Evolutionary conservation across 2,888 invertebrate genomes (phyloP), one percentile per base, ranked within the genome.

Genomic region (Drosophila neotestacea): DNA sequence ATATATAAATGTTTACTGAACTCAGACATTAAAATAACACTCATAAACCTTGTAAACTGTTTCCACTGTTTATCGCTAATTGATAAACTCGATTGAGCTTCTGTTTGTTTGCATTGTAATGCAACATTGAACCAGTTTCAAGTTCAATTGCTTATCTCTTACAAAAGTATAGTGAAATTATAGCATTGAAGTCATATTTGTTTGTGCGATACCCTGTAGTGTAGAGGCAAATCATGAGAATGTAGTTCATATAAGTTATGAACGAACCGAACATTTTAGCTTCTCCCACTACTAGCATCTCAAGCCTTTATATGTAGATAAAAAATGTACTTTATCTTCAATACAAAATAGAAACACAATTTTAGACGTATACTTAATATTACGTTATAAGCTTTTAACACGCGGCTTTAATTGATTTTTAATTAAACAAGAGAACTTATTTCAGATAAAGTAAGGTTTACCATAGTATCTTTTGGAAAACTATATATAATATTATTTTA

Each of bases 21-120:
- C 44, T 48, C 10, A 11, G 48, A 6, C 27, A 36, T 28, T 27
- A 13, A 27, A 51, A 51, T 28, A 38, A 38, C 30, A 30, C 9
- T 52, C 6, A 34, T 46, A 7, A 44, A 27, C 42, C n/a, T 27
- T 55, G 27, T 55, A 51, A 28, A 10, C 6, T n/a, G 16, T 22
- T 44, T 48, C 4, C n/a, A 9, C n/a, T 42, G 22, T 36, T 73
- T 60, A 74, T 69, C 63, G 55, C 30, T 11, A 47, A 56, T 42
- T 64, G 74, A 74, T 64, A 73, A 69, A 46, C 36, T 34, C n/a
- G 28, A 39, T 56, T 32, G 30, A 42, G 42, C 54, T 59, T 6
- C 30, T 27, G 41, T 38, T 46, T 60, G 11, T 28, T 52, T 38
- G n/a, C 10, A 0, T 5, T 10, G 9, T 6, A 16, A 48, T 32